phyloP scores from a whole-genome alignment of 2,797 vertebrate genomes.

The Centropyge bicolor region DNA sequence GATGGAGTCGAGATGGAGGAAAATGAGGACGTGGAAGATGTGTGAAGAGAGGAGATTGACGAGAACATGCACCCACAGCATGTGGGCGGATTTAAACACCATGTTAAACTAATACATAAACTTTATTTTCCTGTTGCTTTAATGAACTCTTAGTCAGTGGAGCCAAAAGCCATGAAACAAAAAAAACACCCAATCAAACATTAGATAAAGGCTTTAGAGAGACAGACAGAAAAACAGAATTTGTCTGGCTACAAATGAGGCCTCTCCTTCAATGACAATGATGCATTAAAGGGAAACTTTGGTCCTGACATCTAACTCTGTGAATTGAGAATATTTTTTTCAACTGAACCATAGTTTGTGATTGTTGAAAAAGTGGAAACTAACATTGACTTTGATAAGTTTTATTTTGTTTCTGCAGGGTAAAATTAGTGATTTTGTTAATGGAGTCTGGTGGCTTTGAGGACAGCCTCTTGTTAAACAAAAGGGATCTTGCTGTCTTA shows the following conservation, averaged over 20 bases:
- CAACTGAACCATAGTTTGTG: no score
- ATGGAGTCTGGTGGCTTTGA: no score
- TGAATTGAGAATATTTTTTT: no score
- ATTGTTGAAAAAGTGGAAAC: no score
- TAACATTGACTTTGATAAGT: no score
- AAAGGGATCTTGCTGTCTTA: no score
- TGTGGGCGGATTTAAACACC: constrained; percentile 30
- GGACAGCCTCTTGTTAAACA: no score
- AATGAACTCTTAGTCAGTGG: constrained; percentile 42
- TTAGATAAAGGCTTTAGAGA: constrained; percentile 25
- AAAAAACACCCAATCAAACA: constrained; percentile 32
- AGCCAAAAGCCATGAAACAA: constrained; percentile 39
- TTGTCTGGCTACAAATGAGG: constrained; percentile 37
- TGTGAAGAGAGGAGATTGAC: background rate
- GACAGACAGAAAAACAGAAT: constrained; percentile 19
- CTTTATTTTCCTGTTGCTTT: constrained; percentile 48
- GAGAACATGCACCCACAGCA: constrained; percentile 6
- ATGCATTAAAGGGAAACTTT: constrained; percentile 1
- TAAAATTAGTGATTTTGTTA: no score
- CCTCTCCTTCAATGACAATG: constrained; percentile 40
- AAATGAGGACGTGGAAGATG: constrained; percentile 6
- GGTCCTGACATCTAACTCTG: no score
- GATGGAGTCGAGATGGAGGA: constrained; percentile 4
- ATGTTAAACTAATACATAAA: constrained; percentile 34
- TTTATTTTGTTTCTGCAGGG: no score